Evolutionary conservation across 2,113 vertebrate species (phyloP).

Genomic region (Mastomys natalensis): DNA sequence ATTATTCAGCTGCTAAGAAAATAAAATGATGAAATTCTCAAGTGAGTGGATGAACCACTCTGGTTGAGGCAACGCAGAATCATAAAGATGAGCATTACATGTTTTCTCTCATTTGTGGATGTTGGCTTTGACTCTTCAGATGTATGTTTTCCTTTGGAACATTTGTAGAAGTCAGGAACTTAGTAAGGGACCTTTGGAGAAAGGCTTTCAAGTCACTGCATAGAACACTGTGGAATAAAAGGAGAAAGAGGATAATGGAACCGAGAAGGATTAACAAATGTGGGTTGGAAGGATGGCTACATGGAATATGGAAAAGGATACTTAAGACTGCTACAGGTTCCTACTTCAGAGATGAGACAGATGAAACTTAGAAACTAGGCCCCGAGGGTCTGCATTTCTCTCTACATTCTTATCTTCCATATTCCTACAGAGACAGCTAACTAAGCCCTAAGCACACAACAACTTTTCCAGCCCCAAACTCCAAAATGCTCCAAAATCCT

Average conservation of each 20-base stretch:
- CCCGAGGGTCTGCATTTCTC: not conserved
- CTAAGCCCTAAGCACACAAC: not conserved
- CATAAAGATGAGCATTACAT: not conserved
- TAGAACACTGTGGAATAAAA: not conserved
- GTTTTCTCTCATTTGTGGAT: not conserved
- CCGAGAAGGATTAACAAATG: not conserved
- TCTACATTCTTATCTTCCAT: not conserved
- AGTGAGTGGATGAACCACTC: not conserved
- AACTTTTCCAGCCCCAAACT: not conserved
- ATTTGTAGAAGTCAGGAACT: not conserved
- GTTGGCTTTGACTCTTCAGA: not conserved
- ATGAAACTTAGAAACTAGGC: not conserved
- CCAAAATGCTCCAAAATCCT: not conserved
- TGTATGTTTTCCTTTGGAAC: not conserved
- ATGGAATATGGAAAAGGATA: not conserved
- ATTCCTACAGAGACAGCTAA: not conserved
- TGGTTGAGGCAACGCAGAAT: not conserved
- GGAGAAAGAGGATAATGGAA: not conserved
- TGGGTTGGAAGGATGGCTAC: not conserved
- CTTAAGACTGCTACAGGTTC: not conserved
- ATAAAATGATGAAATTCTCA: not conserved
- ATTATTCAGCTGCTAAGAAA: not conserved
- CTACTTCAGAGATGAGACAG: not conserved
- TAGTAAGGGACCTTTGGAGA: not conserved
- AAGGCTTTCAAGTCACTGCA: not conserved